A percentile compares a stretch with the other conserved stretches of the same genome.
Conservation (phyloP, 1,140 invertebrate species). For the Drosophila seguyi region DNA sequence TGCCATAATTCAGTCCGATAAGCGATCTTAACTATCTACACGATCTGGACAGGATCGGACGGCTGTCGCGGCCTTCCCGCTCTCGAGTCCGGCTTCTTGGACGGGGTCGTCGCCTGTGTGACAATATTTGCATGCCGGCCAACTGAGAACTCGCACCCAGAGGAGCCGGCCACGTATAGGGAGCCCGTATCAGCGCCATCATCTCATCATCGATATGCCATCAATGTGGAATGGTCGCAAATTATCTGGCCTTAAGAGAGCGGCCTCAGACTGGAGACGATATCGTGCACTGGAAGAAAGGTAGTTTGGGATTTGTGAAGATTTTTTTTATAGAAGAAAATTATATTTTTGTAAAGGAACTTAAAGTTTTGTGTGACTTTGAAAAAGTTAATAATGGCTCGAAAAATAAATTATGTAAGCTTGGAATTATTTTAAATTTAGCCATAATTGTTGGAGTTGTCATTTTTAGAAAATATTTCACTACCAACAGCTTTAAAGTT, state of each 20-base stretch:
- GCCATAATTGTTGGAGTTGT: no score
- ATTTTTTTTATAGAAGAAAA: not conserved
- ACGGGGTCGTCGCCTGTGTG: constrained; percentile 54
- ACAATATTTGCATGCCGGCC: constrained; percentile 74
- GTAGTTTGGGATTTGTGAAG: not conserved
- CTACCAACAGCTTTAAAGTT: no score
- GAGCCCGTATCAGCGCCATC: constrained; percentile 69
- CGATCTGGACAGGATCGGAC: constrained; percentile 63
- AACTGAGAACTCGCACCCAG: constrained; percentile 17
- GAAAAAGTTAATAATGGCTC: not conserved
- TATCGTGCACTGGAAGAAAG: constrained; percentile 12
- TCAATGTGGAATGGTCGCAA: constrained; percentile 80
- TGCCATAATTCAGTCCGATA: constrained; percentile 78
- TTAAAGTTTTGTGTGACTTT: not conserved
- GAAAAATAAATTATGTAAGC: not conserved
- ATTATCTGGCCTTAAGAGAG: constrained; percentile 71
- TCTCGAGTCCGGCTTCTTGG: constrained; percentile 26
- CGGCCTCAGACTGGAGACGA: not conserved
- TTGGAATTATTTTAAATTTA: no score
- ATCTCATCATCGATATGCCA: constrained; percentile 79
- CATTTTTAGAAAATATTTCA: no score
- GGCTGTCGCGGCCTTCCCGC: constrained; percentile 33
- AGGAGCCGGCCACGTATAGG: constrained; percentile 7
- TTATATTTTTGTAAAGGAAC: no score
- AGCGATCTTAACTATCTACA: constrained; percentile 82